Evolutionary conservation across 2,888 invertebrate species (phyloP).

Genomic region (Biston betularia): DNA sequence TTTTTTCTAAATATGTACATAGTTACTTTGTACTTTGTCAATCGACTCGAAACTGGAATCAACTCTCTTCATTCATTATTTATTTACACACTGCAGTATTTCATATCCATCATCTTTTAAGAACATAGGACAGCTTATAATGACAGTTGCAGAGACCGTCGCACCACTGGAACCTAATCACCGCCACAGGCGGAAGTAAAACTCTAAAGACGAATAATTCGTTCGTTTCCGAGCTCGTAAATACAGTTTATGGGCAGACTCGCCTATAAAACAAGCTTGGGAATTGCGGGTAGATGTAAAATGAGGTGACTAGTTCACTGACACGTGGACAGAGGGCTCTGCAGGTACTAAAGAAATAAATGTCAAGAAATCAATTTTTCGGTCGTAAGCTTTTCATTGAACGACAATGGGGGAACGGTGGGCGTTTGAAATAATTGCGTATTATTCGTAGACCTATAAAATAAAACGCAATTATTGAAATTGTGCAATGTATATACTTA

Average conservation of each 20-base stretch:
- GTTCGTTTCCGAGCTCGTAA: conserved; percentile 33
- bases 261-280: conserved; percentile 24
- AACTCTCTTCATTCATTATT: too few relatives aligned
- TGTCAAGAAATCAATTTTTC: conserved; percentile 17
- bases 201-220: conserved; percentile 33
- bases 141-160: not conserved
- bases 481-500: too few relatives aligned
- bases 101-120: not conserved
- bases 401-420: conserved; percentile 1
- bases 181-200: conserved; percentile 34
- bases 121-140: not conserved
- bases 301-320: conserved; percentile 14
- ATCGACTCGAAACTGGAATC: not conserved
- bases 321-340: conserved; percentile 19
- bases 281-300: conserved; percentile 11
- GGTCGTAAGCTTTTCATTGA: conserved; percentile 5
- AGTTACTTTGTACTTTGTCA: too few relatives aligned
- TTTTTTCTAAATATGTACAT: too few relatives aligned
- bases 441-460: not conserved
- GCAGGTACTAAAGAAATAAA: conserved; percentile 14
- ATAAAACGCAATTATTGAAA: too few relatives aligned
- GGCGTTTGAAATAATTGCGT: not conserved
- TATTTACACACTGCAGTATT: not conserved
- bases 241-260: conserved; percentile 34
- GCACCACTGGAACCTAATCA: conserved; percentile 31